phyloP scores from a whole-genome alignment of 2,113 vertebrate species.

The Sporophila hypoxantha region DNA sequence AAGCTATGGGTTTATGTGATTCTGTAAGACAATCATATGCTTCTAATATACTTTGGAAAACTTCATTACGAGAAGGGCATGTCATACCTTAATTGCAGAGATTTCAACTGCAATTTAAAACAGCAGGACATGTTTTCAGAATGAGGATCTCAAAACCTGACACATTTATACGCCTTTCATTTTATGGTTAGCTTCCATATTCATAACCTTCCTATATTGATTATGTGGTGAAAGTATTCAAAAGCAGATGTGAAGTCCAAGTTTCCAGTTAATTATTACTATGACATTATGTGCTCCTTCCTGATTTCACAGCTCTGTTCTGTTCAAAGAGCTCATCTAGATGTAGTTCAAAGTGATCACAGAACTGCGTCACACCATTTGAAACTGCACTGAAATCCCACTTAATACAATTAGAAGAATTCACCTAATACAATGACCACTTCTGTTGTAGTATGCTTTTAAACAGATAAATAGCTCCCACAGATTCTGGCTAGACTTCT shows the following conservation, averaged over 20 bases:
- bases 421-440: neutral
- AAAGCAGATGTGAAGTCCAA: neutral
- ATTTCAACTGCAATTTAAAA: neutral
- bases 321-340: neutral
- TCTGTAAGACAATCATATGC: neutral
- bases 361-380: neutral
- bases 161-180: neutral
- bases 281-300: neutral
- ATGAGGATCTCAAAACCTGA: neutral
- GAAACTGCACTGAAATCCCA: neutral
- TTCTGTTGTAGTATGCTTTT: neutral
- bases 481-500: neutral
- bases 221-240: neutral
- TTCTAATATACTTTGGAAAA: neutral
- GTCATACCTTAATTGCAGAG: neutral
- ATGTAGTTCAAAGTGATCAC: neutral
- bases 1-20: neutral
- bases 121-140: neutral
- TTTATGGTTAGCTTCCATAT: neutral
- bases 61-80: neutral
- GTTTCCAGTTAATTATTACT: neutral
- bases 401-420: neutral
- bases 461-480: neutral
- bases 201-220: neutral
- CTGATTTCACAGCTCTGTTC: neutral